Conservation (phyloP, 2,888 invertebrate species). For the Drosophila neotestacea region DNA sequence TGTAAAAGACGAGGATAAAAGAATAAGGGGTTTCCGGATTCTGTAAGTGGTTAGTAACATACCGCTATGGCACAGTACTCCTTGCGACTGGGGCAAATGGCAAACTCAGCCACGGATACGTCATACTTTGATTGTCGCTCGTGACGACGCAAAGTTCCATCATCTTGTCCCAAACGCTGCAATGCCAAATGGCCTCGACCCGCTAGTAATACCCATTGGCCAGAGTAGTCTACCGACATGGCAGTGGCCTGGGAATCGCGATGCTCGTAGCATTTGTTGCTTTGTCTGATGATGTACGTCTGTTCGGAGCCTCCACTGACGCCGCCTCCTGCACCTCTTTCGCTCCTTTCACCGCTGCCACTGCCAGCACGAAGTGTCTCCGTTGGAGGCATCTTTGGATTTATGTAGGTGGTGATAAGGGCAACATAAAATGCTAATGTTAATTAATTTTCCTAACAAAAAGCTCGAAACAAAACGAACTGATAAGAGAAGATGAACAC, state of each 20-base stretch:
- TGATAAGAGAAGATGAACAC: conserved; percentile 55
- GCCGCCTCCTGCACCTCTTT: conserved; percentile 21
- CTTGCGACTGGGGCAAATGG: conserved; percentile 91
- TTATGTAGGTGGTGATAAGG: conserved; percentile 9
- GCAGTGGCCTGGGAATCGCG: conserved; percentile 95
- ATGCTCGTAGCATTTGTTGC: conserved; percentile 88
- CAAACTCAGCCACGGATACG: conserved; percentile 96
- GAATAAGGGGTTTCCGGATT: background rate
- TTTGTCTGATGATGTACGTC: conserved; percentile 80
- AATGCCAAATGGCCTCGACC: conserved; percentile 92
- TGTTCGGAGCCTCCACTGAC: conserved; percentile 61
- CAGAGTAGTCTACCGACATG: conserved; percentile 92
- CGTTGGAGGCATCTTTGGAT: conserved; percentile 71
- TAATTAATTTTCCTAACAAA: conserved; percentile 40
- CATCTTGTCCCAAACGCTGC: conserved; percentile 87
- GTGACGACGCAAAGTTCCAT: conserved; percentile 89
- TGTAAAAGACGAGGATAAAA: conserved; percentile 80
- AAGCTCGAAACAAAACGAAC: conserved; percentile 49
- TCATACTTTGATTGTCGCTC: conserved; percentile 96
- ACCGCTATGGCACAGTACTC: conserved; percentile 96
- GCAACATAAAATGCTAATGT: conserved; percentile 39
- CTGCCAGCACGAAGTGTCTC: conserved; percentile 71
- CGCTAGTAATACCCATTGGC: conserved; percentile 93
- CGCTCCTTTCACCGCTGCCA: conserved; percentile 46
- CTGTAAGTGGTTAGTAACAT: conserved; percentile 78